These are phyloP conservation scores for Chiridota heheva DNA, from an alignment of 35 echinoderm and acorn worm genomes.

Conservation along the genomic window DNA sequence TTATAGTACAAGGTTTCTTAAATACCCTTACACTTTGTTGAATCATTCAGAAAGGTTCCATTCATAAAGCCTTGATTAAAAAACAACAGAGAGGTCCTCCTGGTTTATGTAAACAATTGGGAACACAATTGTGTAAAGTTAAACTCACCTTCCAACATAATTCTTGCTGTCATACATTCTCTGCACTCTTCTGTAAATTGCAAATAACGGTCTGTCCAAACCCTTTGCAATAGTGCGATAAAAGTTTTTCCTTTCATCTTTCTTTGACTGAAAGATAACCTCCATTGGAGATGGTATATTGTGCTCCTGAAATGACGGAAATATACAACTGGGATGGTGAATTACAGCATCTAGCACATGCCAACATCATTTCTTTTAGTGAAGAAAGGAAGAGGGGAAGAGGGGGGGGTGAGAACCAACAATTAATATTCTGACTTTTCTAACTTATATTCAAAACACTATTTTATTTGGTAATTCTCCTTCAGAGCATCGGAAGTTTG, in stretches of 20 bases:
- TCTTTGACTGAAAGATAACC: conserved; percentile 87
- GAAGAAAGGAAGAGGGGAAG: not conserved
- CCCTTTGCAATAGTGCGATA: conserved; percentile 86
- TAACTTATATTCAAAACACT: too few relatives aligned
- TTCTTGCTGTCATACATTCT: conserved; percentile 94
- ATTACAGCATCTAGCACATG: not conserved
- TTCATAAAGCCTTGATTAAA: too few relatives aligned
- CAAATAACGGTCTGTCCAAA: conserved; percentile 88
- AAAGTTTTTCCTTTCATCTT: conserved; percentile 93
- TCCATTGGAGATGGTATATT: conserved; percentile 61
- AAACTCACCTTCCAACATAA: conserved; percentile 91
- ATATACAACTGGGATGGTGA: not conserved
- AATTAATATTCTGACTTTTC: too few relatives aligned
- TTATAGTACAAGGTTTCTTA: too few relatives aligned
- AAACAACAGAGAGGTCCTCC: too few relatives aligned
- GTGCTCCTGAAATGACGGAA: conserved; percentile 24
- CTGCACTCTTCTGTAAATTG: conserved; percentile 85
- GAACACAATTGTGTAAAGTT: too few relatives aligned
- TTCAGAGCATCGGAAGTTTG: too few relatives aligned
- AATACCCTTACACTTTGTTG: too few relatives aligned
- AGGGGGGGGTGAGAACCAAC: too few relatives aligned
- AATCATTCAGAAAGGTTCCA: too few relatives aligned
- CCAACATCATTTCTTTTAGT: not conserved
- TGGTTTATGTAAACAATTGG: too few relatives aligned
- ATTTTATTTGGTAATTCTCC: too few relatives aligned